Percentiles rank a stretch among this genome's conserved stretches.
Evolutionary conservation across 2,113 vertebrate genomes (phyloP).

Genomic region (Datnioides undecimradiatus): DNA sequence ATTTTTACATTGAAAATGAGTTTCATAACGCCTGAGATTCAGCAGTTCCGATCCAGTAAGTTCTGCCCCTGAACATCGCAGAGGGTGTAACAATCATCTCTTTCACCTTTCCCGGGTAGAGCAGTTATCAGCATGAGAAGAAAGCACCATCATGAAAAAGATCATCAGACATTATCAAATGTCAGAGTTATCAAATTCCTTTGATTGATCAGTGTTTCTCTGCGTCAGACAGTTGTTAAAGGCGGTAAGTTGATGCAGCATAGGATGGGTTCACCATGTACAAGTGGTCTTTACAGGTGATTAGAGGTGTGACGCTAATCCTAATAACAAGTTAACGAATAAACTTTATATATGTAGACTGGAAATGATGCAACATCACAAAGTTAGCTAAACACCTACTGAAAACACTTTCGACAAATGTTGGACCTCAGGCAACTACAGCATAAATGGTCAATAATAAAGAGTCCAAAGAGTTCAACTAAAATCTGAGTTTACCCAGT

Average conservation of each 20-base stretch:
- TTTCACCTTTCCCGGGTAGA: conserved; percentile 8
- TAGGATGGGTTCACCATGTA: no score
- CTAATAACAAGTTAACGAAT: no score
- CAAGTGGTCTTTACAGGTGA: no score
- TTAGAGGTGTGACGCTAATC: no score
- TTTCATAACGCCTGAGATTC: conserved; percentile 35
- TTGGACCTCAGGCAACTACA: no score
- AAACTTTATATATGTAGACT: no score
- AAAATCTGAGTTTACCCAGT: not conserved
- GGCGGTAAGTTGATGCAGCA: not conserved
- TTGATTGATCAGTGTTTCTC: not conserved
- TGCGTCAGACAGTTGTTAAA: not conserved
- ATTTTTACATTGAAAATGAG: conserved; percentile 36
- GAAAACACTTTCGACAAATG: no score
- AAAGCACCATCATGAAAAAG: not conserved
- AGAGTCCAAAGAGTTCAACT: no score
- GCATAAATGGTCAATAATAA: no score
- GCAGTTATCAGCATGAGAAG: not conserved
- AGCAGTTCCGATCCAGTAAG: conserved; percentile 46
- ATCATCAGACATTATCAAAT: not conserved
- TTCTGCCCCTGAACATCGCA: not conserved
- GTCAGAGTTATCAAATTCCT: not conserved
- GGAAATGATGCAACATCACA: no score
- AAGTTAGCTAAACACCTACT: no score
- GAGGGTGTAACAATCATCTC: not conserved